Conservation (phyloP, 2,113 vertebrate genomes). For the Pseudorasbora parva region DNA sequence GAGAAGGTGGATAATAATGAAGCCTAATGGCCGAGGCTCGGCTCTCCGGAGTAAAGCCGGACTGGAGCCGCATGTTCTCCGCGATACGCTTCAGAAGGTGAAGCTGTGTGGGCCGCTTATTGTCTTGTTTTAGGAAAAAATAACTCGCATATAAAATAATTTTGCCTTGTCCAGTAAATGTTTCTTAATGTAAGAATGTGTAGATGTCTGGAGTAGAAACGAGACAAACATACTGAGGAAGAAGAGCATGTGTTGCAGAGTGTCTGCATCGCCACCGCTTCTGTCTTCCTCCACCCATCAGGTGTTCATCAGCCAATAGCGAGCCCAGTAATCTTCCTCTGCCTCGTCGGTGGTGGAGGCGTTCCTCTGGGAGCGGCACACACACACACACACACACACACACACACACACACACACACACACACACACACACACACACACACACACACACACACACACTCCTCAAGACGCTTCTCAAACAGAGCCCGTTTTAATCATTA, state of each 20-base stretch:
- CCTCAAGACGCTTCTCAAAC: background rate
- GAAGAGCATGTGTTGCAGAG: no score
- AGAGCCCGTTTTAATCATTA: background rate
- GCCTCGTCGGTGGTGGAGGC: background rate
- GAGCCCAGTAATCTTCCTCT: conserved; percentile 11
- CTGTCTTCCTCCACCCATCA: conserved; percentile 23
- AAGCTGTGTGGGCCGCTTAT: no score
- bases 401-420: no score
- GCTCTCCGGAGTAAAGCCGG: background rate
- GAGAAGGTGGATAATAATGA: conserved; percentile 47
- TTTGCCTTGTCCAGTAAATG: no score
- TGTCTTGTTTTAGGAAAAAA: no score
- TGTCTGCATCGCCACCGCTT: conserved; percentile 5
- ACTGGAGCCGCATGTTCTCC: background rate
- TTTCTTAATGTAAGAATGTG: no score
- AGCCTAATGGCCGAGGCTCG: background rate
- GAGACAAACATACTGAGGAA: no score
- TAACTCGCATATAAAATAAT: no score
- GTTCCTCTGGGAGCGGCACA: background rate
- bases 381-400: no score
- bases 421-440: no score
- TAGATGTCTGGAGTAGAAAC: no score
- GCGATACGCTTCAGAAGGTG: conserved; percentile 1
- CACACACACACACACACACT: no score
- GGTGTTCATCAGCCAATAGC: conserved; percentile 38